Conservation (phyloP, 2,797 vertebrate species). For the Sebastes minor region DNA sequence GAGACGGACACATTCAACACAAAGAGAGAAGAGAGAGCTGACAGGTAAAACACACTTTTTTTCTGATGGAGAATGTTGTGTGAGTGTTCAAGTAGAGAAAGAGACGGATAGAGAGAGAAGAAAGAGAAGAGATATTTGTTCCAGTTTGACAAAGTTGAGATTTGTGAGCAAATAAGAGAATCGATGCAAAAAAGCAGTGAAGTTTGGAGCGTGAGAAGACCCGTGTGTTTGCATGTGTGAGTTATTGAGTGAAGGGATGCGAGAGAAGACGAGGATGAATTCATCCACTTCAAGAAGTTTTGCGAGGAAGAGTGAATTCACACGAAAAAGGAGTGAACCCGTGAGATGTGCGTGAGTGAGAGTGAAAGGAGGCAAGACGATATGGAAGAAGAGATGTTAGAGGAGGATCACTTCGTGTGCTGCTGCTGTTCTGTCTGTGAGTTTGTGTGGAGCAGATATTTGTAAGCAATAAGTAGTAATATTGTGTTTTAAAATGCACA, state of each 20-base stretch:
- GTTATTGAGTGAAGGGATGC: neutral
- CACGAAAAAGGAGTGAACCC: neutral
- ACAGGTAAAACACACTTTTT: constrained; percentile 60
- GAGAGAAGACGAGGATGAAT: neutral
- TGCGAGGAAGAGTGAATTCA: neutral
- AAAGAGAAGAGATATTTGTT: neutral
- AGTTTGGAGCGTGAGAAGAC: neutral
- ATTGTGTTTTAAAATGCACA: neutral
- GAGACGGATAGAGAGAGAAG: neutral
- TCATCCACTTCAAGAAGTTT: neutral
- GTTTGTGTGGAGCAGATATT: neutral
- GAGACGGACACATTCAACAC: constrained; percentile 39
- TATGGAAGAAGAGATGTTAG: neutral
- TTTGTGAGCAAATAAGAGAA: neutral
- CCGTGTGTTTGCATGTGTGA: neutral
- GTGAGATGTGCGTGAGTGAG: neutral
- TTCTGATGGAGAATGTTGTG: neutral
- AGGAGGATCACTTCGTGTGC: neutral
- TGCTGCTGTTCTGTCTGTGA: neutral
- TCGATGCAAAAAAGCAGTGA: neutral
- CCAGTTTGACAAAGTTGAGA: neutral
- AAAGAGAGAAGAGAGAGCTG: constrained; percentile 50
- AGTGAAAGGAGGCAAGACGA: neutral
- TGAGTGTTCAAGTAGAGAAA: neutral
- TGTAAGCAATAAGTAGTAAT: too few relatives aligned